Base-by-base conservation (phyloP, 2,113 vertebrate genomes). In the Garra rufa region DNA sequence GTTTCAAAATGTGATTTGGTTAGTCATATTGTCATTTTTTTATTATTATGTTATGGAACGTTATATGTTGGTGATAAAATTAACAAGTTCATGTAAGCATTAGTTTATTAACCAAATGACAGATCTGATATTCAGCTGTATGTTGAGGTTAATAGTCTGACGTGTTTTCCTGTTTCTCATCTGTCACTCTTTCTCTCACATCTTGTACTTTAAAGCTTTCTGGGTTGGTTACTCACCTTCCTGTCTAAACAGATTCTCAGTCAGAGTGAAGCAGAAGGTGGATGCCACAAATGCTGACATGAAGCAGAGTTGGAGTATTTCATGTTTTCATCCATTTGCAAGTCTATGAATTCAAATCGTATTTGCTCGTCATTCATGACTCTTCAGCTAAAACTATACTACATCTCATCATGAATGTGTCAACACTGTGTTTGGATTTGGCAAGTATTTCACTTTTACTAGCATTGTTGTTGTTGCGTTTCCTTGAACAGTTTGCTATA, bases 381-480 rank as follows among this genome's bases (percentile, higher is more conserved):
- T 63, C 71, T 71, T 84, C 28, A 80, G 41, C 17, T 65, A 43
- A 79, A 71, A 61, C 83, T 61, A 63, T 48, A 77, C 21, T 55
- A 30, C 71, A 38, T 71, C 26, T 55, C 6, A 65, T 10, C 26
- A 74, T 88, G 84, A 88, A n/a, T 28, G 48, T 81, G 70, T 85
- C 43, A 59, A 15, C 43, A 8, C 38, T 81, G 63, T 67, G 87
- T 46, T 24, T 88, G 55, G 28, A 87, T n/a, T 87, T 84, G 90
- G 92, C 93, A 85, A 92, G 92, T 91, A 61, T 75, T 57, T 6
- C 2, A 6, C 14, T 67, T 80, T 71, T 75, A 9, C 6, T 61
- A 52, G 14, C 34, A 67, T 8, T 38, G 26, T 15, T 3, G 41
- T 19, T 41, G 24, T 17, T 34, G 17, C 14, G 63, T 46, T 44